Evolutionary conservation across 1,140 invertebrate genomes (phyloP).

Genomic region (Aphelinus atriplicis): DNA sequence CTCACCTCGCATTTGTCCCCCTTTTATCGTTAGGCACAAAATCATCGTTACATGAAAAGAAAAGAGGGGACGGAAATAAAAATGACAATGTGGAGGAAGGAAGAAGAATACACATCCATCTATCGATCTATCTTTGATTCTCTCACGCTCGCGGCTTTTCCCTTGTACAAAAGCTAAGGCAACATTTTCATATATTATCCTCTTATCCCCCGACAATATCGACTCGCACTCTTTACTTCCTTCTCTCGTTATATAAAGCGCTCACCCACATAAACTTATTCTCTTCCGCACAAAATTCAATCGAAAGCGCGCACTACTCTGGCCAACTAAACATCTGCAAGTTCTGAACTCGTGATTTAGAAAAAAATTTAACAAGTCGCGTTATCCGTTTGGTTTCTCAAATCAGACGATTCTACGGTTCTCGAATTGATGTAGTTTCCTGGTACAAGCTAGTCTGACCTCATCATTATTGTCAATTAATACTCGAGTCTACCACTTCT

Average conservation of each 20-base stretch:
- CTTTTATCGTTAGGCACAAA: conserved; percentile 31
- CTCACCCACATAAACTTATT: background rate
- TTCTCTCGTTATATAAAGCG: background rate
- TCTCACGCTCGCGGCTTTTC: conserved; percentile 4
- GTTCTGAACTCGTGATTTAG: too few species aligned
- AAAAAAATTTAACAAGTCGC: too few species aligned
- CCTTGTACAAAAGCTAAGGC: conserved; percentile 60
- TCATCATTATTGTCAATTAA: too few species aligned
- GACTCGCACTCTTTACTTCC: background rate
- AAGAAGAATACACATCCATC: conserved; percentile 14
- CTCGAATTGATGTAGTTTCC: too few species aligned
- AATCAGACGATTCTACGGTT: too few species aligned
- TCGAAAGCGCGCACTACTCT: background rate
- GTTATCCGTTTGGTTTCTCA: too few species aligned
- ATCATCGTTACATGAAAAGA: background rate
- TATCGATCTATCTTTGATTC: conserved; percentile 15
- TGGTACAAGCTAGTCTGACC: too few species aligned
- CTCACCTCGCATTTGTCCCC: conserved; percentile 2
- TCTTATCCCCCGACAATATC: conserved; percentile 15
- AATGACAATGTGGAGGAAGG: background rate
- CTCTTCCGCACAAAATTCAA: background rate
- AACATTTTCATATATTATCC: conserved; percentile 46
- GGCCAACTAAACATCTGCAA: background rate
- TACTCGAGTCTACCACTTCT: too few species aligned
- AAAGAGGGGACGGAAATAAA: conserved; percentile 3